phyloP scores from a whole-genome alignment of 2,797 vertebrate genomes.

The Gastrophryne carolinensis region DNA sequence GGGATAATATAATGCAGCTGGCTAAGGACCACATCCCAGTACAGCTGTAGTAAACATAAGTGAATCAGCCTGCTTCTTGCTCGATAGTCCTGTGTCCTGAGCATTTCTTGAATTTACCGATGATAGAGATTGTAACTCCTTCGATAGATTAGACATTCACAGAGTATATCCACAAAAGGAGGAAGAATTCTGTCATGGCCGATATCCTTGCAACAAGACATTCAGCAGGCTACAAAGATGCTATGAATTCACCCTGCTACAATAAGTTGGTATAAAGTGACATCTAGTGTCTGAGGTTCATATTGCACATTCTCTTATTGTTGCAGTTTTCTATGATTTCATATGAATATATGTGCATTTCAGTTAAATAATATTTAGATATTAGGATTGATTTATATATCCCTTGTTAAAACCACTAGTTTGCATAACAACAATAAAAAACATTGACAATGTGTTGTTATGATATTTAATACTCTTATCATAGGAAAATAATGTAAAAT shows the following conservation, averaged over 20 bases:
- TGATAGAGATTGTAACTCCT: neutral
- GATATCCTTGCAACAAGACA: neutral
- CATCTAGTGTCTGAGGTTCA: neutral
- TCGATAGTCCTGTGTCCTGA: neutral
- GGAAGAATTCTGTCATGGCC: neutral
- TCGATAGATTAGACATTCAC: neutral
- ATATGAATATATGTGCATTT: too few relatives aligned
- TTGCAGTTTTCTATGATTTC: too few relatives aligned
- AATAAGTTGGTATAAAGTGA: neutral
- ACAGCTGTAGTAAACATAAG: slow-evolving; percentile 42
- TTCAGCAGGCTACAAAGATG: neutral
- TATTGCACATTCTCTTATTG: too few relatives aligned
- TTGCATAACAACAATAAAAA: too few relatives aligned
- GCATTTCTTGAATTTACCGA: neutral
- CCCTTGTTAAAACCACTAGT: too few relatives aligned
- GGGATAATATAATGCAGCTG: slow-evolving; percentile 58
- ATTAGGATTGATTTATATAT: too few relatives aligned
- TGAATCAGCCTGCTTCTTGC: slow-evolving; percentile 14
- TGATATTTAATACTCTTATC: too few relatives aligned
- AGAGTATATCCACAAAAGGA: neutral
- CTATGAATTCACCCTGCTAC: neutral
- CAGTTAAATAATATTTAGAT: too few relatives aligned
- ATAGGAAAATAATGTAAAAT: too few relatives aligned
- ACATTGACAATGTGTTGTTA: too few relatives aligned
- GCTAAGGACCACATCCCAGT: slow-evolving; percentile 40